A percentile compares a stretch with the other conserved stretches of the same genome.
Conservation (phyloP, 2,113 vertebrate species). For the Passerina amoena region DNA sequence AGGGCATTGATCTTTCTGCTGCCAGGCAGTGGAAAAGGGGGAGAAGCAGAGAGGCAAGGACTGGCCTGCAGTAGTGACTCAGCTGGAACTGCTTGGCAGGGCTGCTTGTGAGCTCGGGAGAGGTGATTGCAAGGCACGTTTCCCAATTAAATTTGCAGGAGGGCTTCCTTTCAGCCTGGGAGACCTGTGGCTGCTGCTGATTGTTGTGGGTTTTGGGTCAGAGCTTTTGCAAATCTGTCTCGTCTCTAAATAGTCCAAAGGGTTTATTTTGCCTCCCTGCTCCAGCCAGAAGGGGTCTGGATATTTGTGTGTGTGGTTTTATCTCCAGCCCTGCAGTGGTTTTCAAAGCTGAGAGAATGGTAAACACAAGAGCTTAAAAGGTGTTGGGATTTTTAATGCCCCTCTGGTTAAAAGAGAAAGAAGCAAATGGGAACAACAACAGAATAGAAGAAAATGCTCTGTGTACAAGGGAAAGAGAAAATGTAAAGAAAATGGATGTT, state of each 20-base stretch:
- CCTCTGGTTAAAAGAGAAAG: constrained; percentile 3
- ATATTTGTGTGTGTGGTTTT: background rate
- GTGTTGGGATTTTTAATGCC: background rate
- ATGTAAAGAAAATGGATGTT: background rate
- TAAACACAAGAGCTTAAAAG: constrained; percentile 35
- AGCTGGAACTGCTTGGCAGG: background rate
- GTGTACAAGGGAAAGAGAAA: background rate
- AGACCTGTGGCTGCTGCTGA: background rate
- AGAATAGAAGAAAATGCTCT: background rate
- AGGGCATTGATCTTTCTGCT: background rate
- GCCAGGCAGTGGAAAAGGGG: background rate
- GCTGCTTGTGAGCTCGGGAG: background rate
- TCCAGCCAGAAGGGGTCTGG: constrained; percentile 21
- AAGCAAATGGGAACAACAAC: background rate
- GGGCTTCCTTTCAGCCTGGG: constrained; percentile 25
- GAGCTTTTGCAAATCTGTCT: constrained; percentile 43
- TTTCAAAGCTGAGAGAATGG: background rate
- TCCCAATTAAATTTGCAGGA: constrained; percentile 21
- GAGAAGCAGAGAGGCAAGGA: background rate
- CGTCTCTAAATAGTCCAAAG: background rate
- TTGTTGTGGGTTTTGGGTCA: background rate
- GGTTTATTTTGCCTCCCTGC: background rate
- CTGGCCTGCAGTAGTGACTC: background rate
- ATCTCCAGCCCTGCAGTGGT: constrained; percentile 27
- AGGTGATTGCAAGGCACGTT: background rate